Percentiles rank a stretch among this genome's conserved stretches.
Conservation (phyloP, 2,797 vertebrate genomes). For the Numenius phaeopus region DNA sequence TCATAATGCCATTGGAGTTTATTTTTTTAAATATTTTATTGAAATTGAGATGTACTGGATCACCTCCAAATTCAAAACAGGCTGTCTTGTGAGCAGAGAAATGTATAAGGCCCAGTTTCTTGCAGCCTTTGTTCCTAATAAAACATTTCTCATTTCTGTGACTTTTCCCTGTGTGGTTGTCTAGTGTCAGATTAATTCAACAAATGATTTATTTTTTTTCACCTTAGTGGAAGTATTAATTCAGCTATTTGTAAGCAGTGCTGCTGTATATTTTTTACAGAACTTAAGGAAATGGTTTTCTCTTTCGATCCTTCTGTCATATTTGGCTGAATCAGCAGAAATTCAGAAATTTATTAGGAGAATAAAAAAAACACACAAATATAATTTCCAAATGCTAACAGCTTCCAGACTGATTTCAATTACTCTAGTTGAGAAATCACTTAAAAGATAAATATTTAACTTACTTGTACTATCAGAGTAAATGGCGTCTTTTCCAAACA, state of each 20-base stretch:
- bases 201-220: background rate
- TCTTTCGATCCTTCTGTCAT: background rate
- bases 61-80: background rate
- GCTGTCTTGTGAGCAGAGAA: background rate
- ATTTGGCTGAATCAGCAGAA: background rate
- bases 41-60: background rate
- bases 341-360: background rate
- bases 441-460: conserved; percentile 62
- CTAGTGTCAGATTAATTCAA: background rate
- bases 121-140: background rate
- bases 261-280: background rate
- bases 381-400: background rate
- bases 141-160: background rate
- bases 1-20: background rate
- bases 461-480: conserved; percentile 98
- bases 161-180: background rate
- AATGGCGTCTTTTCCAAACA: conserved; percentile 99
- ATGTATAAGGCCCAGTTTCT: background rate
- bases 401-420: background rate
- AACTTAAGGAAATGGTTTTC: background rate
- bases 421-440: background rate
- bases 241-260: background rate
- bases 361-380: background rate
- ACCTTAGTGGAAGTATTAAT: background rate
- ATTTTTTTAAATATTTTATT: background rate